Conservation (phyloP, 2,113 vertebrate species). For the Tapirus terrestris region DNA sequence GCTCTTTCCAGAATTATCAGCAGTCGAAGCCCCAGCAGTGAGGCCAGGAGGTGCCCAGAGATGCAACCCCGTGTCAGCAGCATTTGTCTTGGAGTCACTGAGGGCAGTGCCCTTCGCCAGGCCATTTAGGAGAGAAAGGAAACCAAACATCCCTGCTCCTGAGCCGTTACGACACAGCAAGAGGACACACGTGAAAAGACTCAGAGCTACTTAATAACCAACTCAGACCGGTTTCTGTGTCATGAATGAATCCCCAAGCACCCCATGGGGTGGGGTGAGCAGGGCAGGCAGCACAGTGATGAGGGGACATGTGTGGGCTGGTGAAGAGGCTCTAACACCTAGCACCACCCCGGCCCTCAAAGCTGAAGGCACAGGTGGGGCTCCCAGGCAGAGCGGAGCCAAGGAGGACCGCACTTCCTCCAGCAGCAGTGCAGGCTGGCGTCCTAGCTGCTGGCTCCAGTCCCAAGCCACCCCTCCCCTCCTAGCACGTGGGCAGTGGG, state of each 20-base stretch:
- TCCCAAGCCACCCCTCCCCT: neutral
- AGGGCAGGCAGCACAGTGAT: neutral
- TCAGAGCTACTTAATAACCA: neutral
- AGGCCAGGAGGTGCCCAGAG: neutral
- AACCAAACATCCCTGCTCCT: neutral
- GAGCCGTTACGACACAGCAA: neutral
- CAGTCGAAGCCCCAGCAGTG: neutral
- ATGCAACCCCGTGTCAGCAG: neutral
- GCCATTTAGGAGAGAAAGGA: neutral
- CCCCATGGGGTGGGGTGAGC: neutral
- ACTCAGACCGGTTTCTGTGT: accelerated
- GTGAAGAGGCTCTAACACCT: neutral
- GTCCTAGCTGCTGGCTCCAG: neutral
- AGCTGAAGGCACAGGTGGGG: neutral
- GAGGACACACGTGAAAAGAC: neutral
- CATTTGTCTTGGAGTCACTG: neutral
- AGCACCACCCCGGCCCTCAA: neutral
- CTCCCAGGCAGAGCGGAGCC: neutral
- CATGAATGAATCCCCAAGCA: neutral
- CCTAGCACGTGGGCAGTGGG: neutral
- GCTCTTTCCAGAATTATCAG: neutral
- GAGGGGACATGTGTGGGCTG: neutral
- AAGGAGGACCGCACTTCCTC: accelerated
- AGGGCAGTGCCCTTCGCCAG: neutral
- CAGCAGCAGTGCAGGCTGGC: accelerated